Percentiles rank a stretch among this genome's conserved stretches.
These are phyloP conservation scores for Mythimna vitellina DNA, from an alignment of 2,888 invertebrate species.

Conservation along the genomic window DNA sequence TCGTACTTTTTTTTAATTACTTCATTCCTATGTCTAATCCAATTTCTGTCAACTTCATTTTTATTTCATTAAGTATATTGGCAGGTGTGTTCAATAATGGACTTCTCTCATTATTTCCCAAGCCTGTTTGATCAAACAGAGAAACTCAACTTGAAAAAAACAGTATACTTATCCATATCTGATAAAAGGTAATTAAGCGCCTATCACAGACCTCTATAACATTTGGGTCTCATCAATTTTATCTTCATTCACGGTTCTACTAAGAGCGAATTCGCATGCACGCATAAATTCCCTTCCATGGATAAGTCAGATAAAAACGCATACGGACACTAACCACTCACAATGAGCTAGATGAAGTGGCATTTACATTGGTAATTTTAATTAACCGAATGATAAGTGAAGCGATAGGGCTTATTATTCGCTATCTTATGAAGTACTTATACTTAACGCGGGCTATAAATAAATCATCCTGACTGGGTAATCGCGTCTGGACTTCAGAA, in stretches of 20 bases:
- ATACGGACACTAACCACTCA: conserved; percentile 56
- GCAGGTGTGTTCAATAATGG: conserved; percentile 29
- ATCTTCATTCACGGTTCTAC: conserved; percentile 33
- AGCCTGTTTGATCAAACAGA: conserved; percentile 12
- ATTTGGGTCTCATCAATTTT: conserved; percentile 26
- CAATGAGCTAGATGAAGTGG: conserved; percentile 62
- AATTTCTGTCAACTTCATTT: neutral
- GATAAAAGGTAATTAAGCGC: conserved; percentile 44
- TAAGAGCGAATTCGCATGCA: conserved; percentile 35
- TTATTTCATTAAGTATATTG: conserved; percentile 29
- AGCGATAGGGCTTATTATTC: conserved; percentile 57
- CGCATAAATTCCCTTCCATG: conserved; percentile 36
- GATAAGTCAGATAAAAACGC: conserved; percentile 55
- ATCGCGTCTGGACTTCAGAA: conserved; percentile 84
- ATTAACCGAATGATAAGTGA: conserved; percentile 62
- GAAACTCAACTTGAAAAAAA: conserved; percentile 14
- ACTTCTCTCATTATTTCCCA: conserved; percentile 20
- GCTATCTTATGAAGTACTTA: conserved; percentile 64
- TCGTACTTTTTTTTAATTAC: neutral
- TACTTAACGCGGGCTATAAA: conserved; percentile 71
- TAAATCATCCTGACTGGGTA: conserved; percentile 84
- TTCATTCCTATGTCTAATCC: no score
- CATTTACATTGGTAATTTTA: conserved; percentile 65
- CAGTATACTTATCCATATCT: conserved; percentile 14
- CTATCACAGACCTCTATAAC: conserved; percentile 28